Conservation (phyloP, 2,888 invertebrate species). For the Notodonta dromedarius region DNA sequence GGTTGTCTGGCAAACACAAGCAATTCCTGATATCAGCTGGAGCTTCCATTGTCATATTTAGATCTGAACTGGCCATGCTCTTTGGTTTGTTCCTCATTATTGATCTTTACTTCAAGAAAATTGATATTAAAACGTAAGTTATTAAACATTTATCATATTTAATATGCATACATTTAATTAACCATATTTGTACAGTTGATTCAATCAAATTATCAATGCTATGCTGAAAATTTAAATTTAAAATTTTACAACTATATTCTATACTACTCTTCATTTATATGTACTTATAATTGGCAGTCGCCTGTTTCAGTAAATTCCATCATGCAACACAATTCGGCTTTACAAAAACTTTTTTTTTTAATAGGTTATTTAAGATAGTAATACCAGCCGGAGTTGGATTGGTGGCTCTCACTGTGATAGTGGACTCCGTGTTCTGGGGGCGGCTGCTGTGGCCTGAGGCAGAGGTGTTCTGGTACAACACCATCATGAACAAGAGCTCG, state of each 20-base stretch:
- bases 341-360: slow-evolving; percentile 25
- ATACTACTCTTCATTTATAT: not conserved
- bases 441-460: slow-evolving; percentile 98
- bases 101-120: slow-evolving; percentile 89
- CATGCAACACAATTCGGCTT: not conserved
- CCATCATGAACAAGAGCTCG: slow-evolving; percentile 96
- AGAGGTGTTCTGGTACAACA: slow-evolving; percentile 98
- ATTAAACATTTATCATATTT: not conserved
- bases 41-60: slow-evolving; percentile 94
- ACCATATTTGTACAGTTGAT: not conserved
- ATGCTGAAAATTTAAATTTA: not conserved
- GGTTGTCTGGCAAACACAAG: slow-evolving; percentile 90
- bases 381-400: slow-evolving; percentile 88
- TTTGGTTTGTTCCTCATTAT: slow-evolving; percentile 93
- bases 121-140: slow-evolving; percentile 74
- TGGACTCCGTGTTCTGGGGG: slow-evolving; percentile 98
- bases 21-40: slow-evolving; percentile 94
- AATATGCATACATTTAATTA: not conserved
- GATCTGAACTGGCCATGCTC: slow-evolving; percentile 94
- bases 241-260: too few species aligned
- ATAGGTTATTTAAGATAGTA: slow-evolving; percentile 88
- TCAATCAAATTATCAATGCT: not conserved
- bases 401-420: slow-evolving; percentile 88
- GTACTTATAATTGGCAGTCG: not conserved
- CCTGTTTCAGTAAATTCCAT: not conserved